Conservation (phyloP, 2,888 invertebrate species). For the Cataglyphis albicans region DNA sequence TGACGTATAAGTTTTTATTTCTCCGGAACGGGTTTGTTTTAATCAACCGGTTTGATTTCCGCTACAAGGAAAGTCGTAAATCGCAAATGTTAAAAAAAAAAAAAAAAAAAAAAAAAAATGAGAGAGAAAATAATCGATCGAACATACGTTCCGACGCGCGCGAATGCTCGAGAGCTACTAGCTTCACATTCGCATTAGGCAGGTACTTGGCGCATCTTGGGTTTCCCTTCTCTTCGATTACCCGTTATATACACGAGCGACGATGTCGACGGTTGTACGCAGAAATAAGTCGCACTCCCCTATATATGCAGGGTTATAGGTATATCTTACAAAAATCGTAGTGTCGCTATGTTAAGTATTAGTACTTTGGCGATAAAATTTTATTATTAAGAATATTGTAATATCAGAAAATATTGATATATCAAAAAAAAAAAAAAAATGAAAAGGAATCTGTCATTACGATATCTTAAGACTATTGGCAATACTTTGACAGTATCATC, state of each 20-base stretch:
- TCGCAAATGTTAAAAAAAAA: neutral
- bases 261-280: neutral
- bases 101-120: neutral
- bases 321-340: neutral
- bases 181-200: constrained; percentile 61
- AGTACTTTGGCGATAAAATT: neutral
- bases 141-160: neutral
- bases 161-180: constrained; percentile 59
- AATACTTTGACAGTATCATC: neutral
- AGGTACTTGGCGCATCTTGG: constrained; percentile 44
- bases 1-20: neutral
- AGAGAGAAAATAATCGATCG: constrained; percentile 16
- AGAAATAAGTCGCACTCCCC: neutral
- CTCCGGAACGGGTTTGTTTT: neutral
- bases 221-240: constrained; percentile 34
- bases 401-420: neutral
- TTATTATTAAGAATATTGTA: neutral
- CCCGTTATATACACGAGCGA: neutral
- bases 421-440: neutral
- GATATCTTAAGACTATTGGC: neutral
- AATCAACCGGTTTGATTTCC: neutral
- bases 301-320: neutral
- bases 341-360: neutral
- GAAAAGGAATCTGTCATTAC: neutral
- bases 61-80: neutral